Base-by-base conservation (phyloP, 2,797 vertebrate species). In the Peromyscus eremicus region DNA sequence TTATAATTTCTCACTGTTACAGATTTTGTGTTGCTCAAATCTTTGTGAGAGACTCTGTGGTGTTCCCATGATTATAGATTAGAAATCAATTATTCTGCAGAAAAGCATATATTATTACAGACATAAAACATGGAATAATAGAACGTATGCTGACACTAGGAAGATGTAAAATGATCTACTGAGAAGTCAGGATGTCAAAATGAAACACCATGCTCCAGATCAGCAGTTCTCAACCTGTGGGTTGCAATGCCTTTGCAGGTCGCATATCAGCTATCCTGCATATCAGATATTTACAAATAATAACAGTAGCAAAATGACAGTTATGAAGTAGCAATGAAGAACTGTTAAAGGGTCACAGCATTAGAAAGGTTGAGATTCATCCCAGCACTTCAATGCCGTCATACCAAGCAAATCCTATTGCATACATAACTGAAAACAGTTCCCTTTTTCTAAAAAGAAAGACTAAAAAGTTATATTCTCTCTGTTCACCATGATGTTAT, bases 391-490 rank as follows among this genome's bases (percentile, higher is more conserved):
- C 21, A 43, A 12, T 55, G 11, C 46, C 25, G 32, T 82, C n/a
- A 19, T 14, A 43, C 3, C 60, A 34, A 92, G n/a, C 5, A 83
- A 83, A 81, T 71, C 40, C 4, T 3, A 19, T 77, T 81, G 6
- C 64, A 29, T 0, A 70, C 12, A 70, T 52, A 64, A 60, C 13
- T 5, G 4, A 93, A 94, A 86, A 29, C 46, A 84, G 16, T 79
- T 79, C 2, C 75, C 34, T 70, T 84, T 89, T 84, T 71, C 43
- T 80, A 93, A 94, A 96, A 84, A 8, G 0, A 87, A 94, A 81
- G 11, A 83, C 25, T 40, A 49, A 71, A 90, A 92, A 37, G 1
- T 43, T 80, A 34, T 79, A 43, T 89, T 85, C 95, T 86, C 19
- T 62, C 34, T 90, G 17, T 9, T 46, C n/a, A 32, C 23, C 62